Evolutionary conservation across 2,797 vertebrate genomes (phyloP).

Genomic region (Poecile montanus): DNA sequence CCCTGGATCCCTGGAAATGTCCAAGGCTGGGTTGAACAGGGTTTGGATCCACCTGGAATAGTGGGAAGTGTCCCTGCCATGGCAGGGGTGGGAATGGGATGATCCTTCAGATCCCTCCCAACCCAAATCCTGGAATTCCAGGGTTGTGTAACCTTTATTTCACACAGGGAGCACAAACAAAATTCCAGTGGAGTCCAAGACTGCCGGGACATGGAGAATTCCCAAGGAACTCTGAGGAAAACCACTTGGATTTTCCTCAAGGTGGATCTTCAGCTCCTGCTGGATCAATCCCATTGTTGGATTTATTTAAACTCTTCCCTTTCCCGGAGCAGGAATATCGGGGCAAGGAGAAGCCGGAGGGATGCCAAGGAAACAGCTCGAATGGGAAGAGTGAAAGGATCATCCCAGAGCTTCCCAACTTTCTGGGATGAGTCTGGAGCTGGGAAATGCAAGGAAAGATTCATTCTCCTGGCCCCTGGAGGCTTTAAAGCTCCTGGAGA

Average conservation of each 20-base stretch:
- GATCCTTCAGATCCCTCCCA: not conserved
- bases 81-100: not conserved
- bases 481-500: not conserved
- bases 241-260: not conserved
- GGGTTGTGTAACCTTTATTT: too few species aligned
- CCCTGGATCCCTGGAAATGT: not conserved
- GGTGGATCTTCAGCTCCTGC: not conserved
- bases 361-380: not conserved
- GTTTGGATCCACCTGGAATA: accelerated
- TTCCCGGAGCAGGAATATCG: not conserved
- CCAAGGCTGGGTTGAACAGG: not conserved
- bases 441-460: not conserved
- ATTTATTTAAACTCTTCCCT: not conserved
- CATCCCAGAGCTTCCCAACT: not conserved
- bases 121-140: not conserved
- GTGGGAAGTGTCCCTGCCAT: not conserved
- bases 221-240: not conserved
- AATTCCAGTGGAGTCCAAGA: not conserved
- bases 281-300: not conserved
- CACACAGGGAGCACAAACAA: accelerated
- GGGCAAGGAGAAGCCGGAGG: not conserved
- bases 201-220: not conserved
- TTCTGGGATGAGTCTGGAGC: not conserved
- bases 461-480: not conserved
- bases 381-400: not conserved